Base-by-base conservation (phyloP, 2,113 vertebrate species). In the Pavo muticus region DNA sequence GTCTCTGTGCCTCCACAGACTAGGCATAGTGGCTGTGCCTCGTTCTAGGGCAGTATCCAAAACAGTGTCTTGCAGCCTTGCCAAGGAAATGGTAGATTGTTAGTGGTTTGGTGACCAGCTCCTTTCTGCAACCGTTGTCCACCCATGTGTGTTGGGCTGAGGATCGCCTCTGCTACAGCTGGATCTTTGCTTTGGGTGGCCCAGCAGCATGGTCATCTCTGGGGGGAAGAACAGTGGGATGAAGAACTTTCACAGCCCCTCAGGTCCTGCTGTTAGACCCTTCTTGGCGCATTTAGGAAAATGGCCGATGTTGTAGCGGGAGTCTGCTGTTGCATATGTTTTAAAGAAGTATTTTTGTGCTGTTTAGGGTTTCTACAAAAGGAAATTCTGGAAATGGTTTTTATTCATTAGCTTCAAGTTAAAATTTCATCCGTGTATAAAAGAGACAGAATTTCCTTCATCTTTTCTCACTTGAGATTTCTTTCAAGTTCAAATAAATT, bases 381-480 rank as follows among this genome's bases (percentile, higher is more conserved):
- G 20, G 56, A 70, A 71, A 59, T 52, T 73, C 42, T 52, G 32
- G 63, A 64, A 56, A 47, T 59, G 4, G 30, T 65, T 72, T 90
- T 69, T 30, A 37, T 84, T 83, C 30, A 37, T 61, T 57, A 50
- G 37, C 30, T 71, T 83, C 44, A 72, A 70, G 56, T 78, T 84
- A 54, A 54, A 32, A 78, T 56, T 39, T 89, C 45, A 13, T 54
- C 47, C 47, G 10, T 50, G 60, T 56, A 59, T 73, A 63, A 76
- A 32, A 75, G 57, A 88, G 74, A 30, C 37, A 37, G 52, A 75
- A 84, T 61, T 40, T 76, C 47, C 61, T 78, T 45, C 45, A 68
- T 68, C 12, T 91, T 85, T 86, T 63, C 40, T 93, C 29, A 50
- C 54, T 35, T 88, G 71, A 74, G 35, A 59, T 94, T 70, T 73